phyloP scores from a whole-genome alignment of 1,140 invertebrate species.

The Brachionus manjavacas region DNA sequence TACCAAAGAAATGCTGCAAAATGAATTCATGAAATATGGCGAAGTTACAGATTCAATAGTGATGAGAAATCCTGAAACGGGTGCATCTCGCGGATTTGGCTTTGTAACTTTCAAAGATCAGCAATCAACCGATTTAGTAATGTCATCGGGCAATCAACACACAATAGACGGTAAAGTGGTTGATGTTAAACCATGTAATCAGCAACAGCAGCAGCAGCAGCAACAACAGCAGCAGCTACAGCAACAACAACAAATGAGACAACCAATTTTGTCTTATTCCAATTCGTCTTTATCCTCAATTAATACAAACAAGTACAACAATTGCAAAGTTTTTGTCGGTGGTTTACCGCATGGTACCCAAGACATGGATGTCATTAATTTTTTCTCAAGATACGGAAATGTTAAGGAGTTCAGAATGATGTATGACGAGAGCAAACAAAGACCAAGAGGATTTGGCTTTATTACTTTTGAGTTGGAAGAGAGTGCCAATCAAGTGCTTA shows the following conservation, averaged over 20 bases:
- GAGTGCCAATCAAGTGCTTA: background rate
- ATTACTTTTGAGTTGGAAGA: constrained; percentile 22
- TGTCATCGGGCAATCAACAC: constrained; percentile 56
- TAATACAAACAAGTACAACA: constrained; percentile 13
- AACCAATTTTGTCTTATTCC: background rate
- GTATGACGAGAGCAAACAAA: constrained; percentile 7
- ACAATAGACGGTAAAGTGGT: constrained; percentile 58
- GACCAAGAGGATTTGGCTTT: constrained; percentile 28
- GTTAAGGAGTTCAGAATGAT: constrained; percentile 19
- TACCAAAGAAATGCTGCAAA: constrained; percentile 59
- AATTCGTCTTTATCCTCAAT: constrained; percentile 14
- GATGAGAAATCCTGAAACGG: constrained; percentile 63
- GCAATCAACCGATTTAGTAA: constrained; percentile 32
- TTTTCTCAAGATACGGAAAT: constrained; percentile 1
- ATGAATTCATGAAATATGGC: constrained; percentile 73
- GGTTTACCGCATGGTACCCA: constrained; percentile 25
- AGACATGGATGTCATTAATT: constrained; percentile 35
- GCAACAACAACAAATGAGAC: background rate
- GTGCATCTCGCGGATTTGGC: constrained; percentile 88
- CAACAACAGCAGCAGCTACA: background rate
- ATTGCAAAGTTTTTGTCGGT: constrained; percentile 28
- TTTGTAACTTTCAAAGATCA: constrained; percentile 87
- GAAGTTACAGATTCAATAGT: constrained; percentile 73
- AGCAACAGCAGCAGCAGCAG: background rate
- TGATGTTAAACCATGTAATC: constrained; percentile 45